Evolutionary conservation across 2,797 vertebrate species (phyloP).

Genomic region (Poeciliopsis presidionis): DNA sequence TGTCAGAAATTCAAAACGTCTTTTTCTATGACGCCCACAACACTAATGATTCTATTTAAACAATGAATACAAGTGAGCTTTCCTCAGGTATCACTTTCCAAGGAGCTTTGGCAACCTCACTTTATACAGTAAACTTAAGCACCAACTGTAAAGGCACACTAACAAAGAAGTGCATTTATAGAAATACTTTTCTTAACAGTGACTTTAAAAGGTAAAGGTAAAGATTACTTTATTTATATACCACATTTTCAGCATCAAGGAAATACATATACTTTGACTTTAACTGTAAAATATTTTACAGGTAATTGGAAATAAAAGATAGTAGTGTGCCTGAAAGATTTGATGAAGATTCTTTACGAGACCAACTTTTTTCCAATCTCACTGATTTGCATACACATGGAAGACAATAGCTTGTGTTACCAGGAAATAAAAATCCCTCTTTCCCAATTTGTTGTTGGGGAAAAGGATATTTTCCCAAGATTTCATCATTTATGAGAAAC

Average conservation of each 20-base stretch:
- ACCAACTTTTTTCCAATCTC: neutral
- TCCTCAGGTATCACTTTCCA: neutral
- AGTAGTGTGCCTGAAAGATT: neutral
- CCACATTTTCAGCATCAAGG: too few species aligned
- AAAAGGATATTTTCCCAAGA: neutral
- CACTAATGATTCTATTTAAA: neutral
- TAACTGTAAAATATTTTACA: too few species aligned
- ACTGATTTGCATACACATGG: slow-evolving; percentile 1
- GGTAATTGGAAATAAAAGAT: neutral
- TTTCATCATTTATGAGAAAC: slow-evolving; percentile 20
- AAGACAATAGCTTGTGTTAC: slow-evolving; percentile 1
- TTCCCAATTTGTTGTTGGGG: slow-evolving; percentile 30
- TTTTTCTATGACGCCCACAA: neutral
- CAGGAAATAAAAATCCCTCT: neutral
- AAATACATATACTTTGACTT: too few species aligned
- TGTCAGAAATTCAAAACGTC: neutral
- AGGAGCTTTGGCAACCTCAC: neutral
- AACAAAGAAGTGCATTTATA: neutral
- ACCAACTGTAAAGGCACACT: neutral
- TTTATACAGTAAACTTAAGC: neutral
- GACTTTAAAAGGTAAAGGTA: too few species aligned
- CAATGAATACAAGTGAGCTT: neutral
- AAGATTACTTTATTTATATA: too few species aligned
- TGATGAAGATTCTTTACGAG: slow-evolving; percentile 2
- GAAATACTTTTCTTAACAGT: neutral